Conservation (phyloP, 2,797 vertebrate species). For the Thalassophryne amazonica region DNA sequence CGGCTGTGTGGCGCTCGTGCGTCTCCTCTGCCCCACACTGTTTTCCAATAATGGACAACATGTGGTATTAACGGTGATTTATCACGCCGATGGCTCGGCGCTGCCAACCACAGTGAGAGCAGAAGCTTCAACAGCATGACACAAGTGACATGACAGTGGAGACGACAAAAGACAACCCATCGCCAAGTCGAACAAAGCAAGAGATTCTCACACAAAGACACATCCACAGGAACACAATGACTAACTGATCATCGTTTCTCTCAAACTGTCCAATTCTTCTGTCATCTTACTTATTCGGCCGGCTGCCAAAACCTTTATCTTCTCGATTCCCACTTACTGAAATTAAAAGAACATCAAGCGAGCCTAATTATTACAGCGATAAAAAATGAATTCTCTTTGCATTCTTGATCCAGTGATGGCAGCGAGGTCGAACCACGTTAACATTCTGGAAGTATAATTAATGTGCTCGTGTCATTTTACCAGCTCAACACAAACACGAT, state of each 20-base stretch:
- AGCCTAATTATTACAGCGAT: constrained; percentile 2
- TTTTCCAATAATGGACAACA: constrained; percentile 59
- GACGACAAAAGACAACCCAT: constrained; percentile 34
- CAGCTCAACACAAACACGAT: not conserved
- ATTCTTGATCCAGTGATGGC: constrained; percentile 8
- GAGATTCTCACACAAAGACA: no score
- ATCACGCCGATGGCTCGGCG: constrained; percentile 49
- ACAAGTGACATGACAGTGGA: constrained; percentile 33
- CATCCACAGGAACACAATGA: not conserved
- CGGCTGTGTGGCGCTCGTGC: not conserved
- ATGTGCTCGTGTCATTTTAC: not conserved
- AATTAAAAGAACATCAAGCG: not conserved
- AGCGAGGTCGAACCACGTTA: constrained; percentile 19
- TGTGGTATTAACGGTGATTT: constrained; percentile 70
- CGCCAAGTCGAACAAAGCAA: no score
- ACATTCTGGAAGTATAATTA: not conserved
- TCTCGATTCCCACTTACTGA: not conserved
- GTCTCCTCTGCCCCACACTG: constrained; percentile 26
- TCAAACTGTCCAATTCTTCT: no score
- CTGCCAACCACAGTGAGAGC: constrained; percentile 52
- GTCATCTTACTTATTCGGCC: no score
- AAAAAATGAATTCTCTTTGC: not conserved
- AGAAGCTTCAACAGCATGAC: constrained; percentile 59
- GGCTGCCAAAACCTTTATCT: no score
- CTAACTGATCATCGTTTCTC: not conserved